phyloP scores from a whole-genome alignment of 2,113 vertebrate species.

The Crocuta crocuta region DNA sequence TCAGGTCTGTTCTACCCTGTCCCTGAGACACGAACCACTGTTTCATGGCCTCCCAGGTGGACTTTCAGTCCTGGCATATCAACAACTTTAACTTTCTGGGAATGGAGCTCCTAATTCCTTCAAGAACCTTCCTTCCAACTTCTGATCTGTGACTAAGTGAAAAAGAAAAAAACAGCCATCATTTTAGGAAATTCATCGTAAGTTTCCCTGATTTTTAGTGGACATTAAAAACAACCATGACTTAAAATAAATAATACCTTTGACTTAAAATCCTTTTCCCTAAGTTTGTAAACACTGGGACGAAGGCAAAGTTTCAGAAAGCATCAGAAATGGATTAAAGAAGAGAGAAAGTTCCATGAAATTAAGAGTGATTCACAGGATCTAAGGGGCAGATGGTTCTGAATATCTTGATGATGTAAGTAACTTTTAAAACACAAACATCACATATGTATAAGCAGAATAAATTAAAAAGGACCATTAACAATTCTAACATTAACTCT shows the following conservation, averaged over 20 bases:
- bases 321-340: not conserved
- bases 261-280: not conserved
- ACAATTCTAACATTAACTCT: slow-evolving; percentile 5
- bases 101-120: not conserved
- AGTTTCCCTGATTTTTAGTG: not conserved
- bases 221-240: slow-evolving; percentile 18
- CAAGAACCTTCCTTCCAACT: not conserved
- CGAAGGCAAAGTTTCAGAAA: not conserved
- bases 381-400: not conserved
- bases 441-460: not conserved
- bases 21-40: not conserved
- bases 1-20: not conserved
- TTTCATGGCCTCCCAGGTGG: not conserved
- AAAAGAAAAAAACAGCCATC: not conserved
- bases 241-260: not conserved
- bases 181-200: slow-evolving; percentile 51
- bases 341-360: not conserved
- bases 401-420: not conserved
- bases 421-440: slow-evolving; percentile 35
- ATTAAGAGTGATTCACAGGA: not conserved
- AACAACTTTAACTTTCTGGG: not conserved
- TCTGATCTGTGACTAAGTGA: not conserved
- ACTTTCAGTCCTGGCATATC: not conserved
- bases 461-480: not conserved
- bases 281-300: not conserved